phyloP scores from a whole-genome alignment of 1,140 invertebrate species.

The Hyles vespertilio region DNA sequence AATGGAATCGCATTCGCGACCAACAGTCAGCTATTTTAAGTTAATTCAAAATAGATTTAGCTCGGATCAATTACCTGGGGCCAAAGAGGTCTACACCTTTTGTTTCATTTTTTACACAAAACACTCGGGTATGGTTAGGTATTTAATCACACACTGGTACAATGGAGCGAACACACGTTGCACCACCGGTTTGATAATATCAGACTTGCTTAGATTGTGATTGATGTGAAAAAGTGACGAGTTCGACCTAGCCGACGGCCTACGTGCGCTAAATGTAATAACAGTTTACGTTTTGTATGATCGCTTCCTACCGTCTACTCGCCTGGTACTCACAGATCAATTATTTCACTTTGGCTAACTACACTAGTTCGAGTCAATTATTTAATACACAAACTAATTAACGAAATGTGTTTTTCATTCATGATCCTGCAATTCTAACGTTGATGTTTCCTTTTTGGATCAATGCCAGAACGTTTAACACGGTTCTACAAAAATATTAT shows the following conservation, averaged over 20 bases:
- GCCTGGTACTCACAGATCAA: no score
- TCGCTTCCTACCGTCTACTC: no score
- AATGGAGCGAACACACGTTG: conserved; percentile 2
- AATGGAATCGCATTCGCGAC: conserved; percentile 21
- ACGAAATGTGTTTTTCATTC: no score
- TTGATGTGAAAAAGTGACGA: conserved; percentile 3
- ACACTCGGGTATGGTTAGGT: conserved; percentile 4
- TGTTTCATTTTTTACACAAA: conserved; percentile 29
- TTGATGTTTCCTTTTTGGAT: no score
- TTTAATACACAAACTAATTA: no score
- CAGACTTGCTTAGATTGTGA: conserved; percentile 3
- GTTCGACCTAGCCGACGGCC: neutral
- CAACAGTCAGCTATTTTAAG: conserved; percentile 31
- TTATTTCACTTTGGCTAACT: no score
- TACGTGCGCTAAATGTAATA: neutral
- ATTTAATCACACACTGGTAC: conserved; percentile 12
- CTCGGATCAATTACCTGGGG: conserved; percentile 36
- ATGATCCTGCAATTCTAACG: no score
- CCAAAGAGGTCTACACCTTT: conserved; percentile 26
- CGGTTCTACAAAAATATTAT: no score
- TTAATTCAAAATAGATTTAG: conserved; percentile 34
- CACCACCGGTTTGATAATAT: conserved; percentile 13
- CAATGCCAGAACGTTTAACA: no score
- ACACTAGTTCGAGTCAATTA: no score
- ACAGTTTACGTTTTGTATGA: no score